Conservation (phyloP, 2,113 vertebrate species). For the Martes martes region DNA sequence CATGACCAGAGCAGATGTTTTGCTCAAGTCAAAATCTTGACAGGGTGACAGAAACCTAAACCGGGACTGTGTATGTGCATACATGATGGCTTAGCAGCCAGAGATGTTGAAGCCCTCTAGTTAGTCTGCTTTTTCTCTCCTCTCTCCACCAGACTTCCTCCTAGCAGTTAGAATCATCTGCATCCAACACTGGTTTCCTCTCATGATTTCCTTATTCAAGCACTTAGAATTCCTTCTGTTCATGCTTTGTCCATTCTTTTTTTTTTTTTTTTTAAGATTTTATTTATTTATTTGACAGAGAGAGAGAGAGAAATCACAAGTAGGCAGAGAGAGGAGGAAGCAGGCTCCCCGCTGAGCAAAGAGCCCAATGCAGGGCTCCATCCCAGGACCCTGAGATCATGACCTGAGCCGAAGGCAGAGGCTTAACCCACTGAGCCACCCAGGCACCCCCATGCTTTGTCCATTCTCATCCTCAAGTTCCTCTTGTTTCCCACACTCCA, state of each 20-base stretch:
- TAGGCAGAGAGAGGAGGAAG: too few relatives aligned
- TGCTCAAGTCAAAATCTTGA: conserved; percentile 18
- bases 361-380: too few relatives aligned
- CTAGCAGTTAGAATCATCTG: not conserved
- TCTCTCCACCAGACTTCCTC: not conserved
- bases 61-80: not conserved
- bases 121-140: not conserved
- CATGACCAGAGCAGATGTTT: not conserved
- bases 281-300: too few relatives aligned
- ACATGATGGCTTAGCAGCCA: not conserved
- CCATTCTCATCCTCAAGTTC: not conserved
- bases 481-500: not conserved
- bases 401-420: too few relatives aligned
- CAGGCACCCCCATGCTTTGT: not conserved
- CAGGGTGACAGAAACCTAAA: not conserved
- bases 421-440: too few relatives aligned
- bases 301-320: too few relatives aligned
- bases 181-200: not conserved
- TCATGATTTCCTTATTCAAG: not conserved
- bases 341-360: too few relatives aligned
- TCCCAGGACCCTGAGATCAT: too few relatives aligned
- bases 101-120: not conserved
- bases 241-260: not conserved
- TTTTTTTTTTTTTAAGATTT: too few relatives aligned
- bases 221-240: not conserved